These are phyloP conservation scores for Enteromius anoplus DNA, from an alignment of 2,797 vertebrate species.

Conservation along the genomic window DNA sequence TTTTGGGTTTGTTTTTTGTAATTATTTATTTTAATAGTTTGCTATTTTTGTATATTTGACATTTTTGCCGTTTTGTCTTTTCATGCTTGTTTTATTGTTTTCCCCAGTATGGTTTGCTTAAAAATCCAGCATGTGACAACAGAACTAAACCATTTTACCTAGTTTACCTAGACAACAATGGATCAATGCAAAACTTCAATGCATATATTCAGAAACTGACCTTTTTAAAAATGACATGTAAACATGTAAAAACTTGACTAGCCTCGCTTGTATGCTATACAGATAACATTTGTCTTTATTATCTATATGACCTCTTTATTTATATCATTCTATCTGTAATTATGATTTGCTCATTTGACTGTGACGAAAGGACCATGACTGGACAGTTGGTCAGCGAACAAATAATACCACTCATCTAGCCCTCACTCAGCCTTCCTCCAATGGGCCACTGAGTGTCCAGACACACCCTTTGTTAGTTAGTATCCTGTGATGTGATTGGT, in stretches of 20 bases:
- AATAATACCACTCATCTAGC: conserved; percentile 7
- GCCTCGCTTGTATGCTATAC: neutral
- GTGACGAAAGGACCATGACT: conserved; percentile 54
- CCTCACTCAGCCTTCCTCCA: conserved; percentile 58
- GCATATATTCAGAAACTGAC: neutral
- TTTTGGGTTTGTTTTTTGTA: neutral
- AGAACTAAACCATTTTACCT: neutral
- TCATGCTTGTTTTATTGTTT: neutral
- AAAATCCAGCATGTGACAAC: neutral
- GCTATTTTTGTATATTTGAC: neutral
- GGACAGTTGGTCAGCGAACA: conserved; percentile 54
- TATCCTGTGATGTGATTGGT: conserved; percentile 61
- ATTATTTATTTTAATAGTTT: neutral
- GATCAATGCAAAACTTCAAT: neutral
- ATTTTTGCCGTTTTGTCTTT: neutral
- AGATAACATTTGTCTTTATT: neutral
- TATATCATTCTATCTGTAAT: conserved; percentile 34
- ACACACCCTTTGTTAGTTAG: conserved; percentile 55
- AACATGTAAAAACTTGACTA: neutral
- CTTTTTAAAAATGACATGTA: no score
- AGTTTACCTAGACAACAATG: neutral
- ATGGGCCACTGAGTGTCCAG: conserved; percentile 52
- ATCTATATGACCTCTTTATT: conserved; percentile 6
- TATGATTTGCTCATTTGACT: conserved; percentile 48
- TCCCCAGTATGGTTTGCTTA: neutral